Evolutionary conservation across 2,888 invertebrate genomes (phyloP).

Genomic region (Miltochrista miniata): DNA sequence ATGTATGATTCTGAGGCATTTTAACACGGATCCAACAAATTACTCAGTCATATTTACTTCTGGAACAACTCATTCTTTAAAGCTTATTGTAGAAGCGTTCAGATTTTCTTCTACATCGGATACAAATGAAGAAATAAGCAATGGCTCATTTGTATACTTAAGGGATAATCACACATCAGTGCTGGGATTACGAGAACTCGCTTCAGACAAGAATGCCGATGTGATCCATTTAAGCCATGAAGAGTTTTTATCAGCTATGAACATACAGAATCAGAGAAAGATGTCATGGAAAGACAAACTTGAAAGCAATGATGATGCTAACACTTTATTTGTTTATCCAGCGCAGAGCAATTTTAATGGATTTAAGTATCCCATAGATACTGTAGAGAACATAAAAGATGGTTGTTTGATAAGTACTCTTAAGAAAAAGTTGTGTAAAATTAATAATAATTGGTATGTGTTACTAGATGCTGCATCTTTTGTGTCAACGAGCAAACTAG

Average conservation of each 20-base stretch:
- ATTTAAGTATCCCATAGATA: conserved; percentile 91
- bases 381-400: conserved; percentile 85
- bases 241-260: conserved; percentile 76
- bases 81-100: conserved; percentile 93
- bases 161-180: conserved; percentile 98
- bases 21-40: conserved; percentile 90
- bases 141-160: conserved; percentile 90
- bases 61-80: conserved; percentile 94
- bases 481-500: conserved; percentile 89
- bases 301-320: conserved; percentile 47
- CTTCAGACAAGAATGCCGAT: conserved; percentile 79
- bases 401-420: conserved; percentile 80
- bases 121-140: conserved; percentile 39
- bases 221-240: conserved; percentile 83
- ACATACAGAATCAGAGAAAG: conserved; percentile 20
- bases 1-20: conserved; percentile 92
- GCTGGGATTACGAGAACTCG: conserved; percentile 93
- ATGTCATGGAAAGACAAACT: conserved; percentile 34
- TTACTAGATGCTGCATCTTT: conserved; percentile 94
- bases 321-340: conserved; percentile 90
- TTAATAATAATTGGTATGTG: conserved; percentile 86
- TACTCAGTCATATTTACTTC: conserved; percentile 97
- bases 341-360: conserved; percentile 98
- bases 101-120: conserved; percentile 69
- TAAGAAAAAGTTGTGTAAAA: conserved; percentile 60